Percentiles rank a stretch among this genome's conserved stretches.
Conservation (phyloP, 2,797 vertebrate genomes). For the Hipposideros larvatus region DNA sequence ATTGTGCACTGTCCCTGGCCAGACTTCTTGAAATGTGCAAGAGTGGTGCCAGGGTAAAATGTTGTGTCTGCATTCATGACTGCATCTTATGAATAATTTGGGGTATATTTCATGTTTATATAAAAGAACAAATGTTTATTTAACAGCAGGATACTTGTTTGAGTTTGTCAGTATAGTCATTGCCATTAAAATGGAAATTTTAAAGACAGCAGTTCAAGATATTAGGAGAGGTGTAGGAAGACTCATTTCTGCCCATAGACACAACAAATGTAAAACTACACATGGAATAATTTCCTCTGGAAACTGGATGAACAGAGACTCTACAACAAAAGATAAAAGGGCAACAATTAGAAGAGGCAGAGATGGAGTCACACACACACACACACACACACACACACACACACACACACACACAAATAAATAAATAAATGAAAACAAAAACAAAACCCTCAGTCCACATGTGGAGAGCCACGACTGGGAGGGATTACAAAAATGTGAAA, state of each 20-base stretch:
- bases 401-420: not conserved
- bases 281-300: not conserved
- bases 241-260: not conserved
- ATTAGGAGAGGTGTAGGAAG: not conserved
- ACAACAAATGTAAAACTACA: not conserved
- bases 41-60: not conserved
- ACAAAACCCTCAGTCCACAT: not conserved
- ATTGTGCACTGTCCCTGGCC: rapidly evolving
- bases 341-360: not conserved
- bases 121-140: not conserved
- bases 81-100: not conserved
- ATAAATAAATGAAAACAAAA: not conserved
- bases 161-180: not conserved
- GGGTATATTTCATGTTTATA: not conserved
- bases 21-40: not conserved
- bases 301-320: not conserved
- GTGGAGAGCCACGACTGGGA: not conserved
- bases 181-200: constrained; percentile 12
- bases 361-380: not conserved
- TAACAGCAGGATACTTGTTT: not conserved
- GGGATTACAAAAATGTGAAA: not conserved
- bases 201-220: not conserved
- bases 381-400: not conserved
- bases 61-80: not conserved
- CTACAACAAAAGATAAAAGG: not conserved